A percentile compares a stretch with the other conserved stretches of the same genome.
phyloP scores from a whole-genome alignment of 2,888 invertebrate genomes.

The Caenorhabditis becei region DNA sequence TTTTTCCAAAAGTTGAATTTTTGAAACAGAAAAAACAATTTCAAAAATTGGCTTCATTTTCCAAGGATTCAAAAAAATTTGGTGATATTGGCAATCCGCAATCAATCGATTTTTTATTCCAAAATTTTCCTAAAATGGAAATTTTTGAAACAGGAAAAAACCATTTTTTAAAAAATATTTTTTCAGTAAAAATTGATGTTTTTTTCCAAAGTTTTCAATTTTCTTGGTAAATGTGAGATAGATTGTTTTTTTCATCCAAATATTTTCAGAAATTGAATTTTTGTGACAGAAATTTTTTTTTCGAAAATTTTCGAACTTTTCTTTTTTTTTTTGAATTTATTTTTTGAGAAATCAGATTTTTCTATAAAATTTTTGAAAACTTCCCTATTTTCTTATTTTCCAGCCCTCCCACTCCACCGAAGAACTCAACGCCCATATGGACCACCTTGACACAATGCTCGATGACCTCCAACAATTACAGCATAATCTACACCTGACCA shows the following conservation, averaged over 20 bases:
- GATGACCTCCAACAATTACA: conserved; percentile 79
- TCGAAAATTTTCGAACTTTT: neutral
- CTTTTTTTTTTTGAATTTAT: neutral
- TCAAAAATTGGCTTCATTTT: too few relatives aligned
- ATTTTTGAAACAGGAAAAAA: too few relatives aligned
- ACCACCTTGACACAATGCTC: conserved; percentile 77
- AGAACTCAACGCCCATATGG: conserved; percentile 73
- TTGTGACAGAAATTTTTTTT: neutral
- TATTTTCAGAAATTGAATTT: neutral
- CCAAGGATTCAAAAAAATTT: too few relatives aligned
- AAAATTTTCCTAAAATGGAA: too few relatives aligned
- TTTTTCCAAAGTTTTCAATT: too few relatives aligned
- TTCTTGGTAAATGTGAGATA: too few relatives aligned
- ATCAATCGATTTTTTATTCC: too few relatives aligned
- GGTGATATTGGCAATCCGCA: too few relatives aligned
- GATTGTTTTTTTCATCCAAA: too few relatives aligned
- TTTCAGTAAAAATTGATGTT: too few relatives aligned
- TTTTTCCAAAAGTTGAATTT: neutral
- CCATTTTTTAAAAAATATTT: too few relatives aligned
- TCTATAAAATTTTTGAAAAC: neutral
- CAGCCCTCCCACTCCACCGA: conserved; percentile 73
- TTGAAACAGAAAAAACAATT: too few relatives aligned
- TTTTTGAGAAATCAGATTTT: neutral
- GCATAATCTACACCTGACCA: conserved; percentile 68
- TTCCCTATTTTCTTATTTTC: neutral